Conservation (phyloP, 2,113 vertebrate genomes). For the Beaufortia kweichowensis region DNA sequence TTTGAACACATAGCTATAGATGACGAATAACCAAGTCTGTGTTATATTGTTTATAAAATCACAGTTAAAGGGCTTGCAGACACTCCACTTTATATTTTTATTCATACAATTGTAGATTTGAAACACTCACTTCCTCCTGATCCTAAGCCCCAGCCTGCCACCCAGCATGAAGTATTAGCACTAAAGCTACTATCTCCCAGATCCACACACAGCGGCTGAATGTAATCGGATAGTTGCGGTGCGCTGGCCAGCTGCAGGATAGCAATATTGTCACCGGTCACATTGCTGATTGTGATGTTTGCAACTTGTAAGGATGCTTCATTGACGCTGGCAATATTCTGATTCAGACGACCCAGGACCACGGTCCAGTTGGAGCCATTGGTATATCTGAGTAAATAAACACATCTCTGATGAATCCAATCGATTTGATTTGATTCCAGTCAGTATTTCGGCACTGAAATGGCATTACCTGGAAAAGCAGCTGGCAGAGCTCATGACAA, state of each 20-base stretch:
- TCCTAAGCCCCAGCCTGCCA: slow-evolving; percentile 53
- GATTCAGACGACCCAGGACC: slow-evolving; percentile 52
- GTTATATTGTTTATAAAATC: no score
- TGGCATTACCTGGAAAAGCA: slow-evolving; percentile 63
- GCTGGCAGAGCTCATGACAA: slow-evolving; percentile 67
- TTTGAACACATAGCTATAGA: no score
- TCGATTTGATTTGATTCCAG: not conserved
- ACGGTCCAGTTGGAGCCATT: slow-evolving; percentile 53
- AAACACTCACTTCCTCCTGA: slow-evolving; percentile 45
- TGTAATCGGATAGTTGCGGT: slow-evolving; percentile 44
- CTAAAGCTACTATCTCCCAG: not conserved
- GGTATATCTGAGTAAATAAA: slow-evolving; percentile 35
- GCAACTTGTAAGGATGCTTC: slow-evolving; percentile 48
- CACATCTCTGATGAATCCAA: not conserved
- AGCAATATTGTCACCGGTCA: slow-evolving; percentile 48
- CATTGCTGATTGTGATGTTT: slow-evolving; percentile 50
- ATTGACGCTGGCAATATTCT: slow-evolving; percentile 47
- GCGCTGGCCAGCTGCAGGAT: slow-evolving; percentile 46
- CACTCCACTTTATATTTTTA: no score
- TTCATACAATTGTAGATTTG: not conserved
- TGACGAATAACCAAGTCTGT: no score
- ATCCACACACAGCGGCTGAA: slow-evolving; percentile 61
- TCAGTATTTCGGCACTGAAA: not conserved
- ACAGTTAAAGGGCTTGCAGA: no score
- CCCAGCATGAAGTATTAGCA: slow-evolving; percentile 52